A percentile compares a stretch with the other conserved stretches of the same genome.
Conservation (phyloP, 2,888 invertebrate genomes). For the Philhelius pedissequus region DNA sequence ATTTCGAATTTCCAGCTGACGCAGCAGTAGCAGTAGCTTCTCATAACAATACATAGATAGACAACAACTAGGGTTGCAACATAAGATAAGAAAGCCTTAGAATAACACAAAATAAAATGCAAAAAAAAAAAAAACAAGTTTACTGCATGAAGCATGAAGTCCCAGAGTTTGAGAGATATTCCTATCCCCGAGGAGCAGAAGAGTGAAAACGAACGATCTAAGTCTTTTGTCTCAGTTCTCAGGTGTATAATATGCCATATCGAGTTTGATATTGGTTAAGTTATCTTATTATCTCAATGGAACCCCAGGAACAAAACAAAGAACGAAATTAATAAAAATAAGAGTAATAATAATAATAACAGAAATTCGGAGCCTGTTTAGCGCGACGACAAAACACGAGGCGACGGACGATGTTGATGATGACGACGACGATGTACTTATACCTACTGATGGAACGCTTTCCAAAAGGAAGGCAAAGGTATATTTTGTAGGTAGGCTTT, state of each 20-base stretch:
- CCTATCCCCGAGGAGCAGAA: not conserved
- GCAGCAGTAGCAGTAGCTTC: constrained; percentile 9
- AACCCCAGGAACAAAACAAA: constrained; percentile 44
- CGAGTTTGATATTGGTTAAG: constrained; percentile 10
- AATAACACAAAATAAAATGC: constrained; percentile 8
- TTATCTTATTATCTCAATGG: constrained; percentile 53
- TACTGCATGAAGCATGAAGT: not conserved
- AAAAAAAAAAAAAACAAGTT: constrained; percentile 19
- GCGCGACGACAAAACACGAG: not conserved
- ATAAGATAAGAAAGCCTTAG: constrained; percentile 8
- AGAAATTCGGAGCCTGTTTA: constrained; percentile 29
- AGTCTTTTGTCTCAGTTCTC: constrained; percentile 10
- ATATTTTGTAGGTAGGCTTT: not conserved
- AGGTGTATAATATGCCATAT: not conserved
- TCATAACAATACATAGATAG: constrained; percentile 26
- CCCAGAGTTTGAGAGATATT: not conserved
- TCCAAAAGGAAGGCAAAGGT: not conserved
- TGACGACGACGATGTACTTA: not conserved
- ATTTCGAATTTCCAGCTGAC: constrained; percentile 38
- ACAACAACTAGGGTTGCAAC: constrained; percentile 7
- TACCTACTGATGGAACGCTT: not conserved
- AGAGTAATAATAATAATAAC: constrained; percentile 9
- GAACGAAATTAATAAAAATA: constrained; percentile 41
- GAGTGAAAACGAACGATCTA: constrained; percentile 2
- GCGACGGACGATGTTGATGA: not conserved